These are phyloP conservation scores for Metellina segmentata DNA, from an alignment of 2,888 invertebrate species.

Conservation along the genomic window DNA sequence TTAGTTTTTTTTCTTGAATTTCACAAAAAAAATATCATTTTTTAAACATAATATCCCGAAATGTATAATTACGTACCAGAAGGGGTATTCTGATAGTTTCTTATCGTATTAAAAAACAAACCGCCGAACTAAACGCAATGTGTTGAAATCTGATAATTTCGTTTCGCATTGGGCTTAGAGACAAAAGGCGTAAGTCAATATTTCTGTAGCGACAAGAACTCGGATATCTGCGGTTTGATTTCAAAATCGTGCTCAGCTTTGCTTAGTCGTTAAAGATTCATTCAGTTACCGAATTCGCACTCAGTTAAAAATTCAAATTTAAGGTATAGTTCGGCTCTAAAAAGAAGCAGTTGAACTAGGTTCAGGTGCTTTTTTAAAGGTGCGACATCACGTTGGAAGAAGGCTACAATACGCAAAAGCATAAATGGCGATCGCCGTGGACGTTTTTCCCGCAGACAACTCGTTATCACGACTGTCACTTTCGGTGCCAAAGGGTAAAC, in stretches of 20 bases:
- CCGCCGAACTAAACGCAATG: conserved; percentile 44
- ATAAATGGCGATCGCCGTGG: too few relatives aligned
- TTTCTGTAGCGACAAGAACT: not conserved
- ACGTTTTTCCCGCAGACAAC: too few relatives aligned
- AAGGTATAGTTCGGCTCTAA: not conserved
- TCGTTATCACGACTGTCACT: too few relatives aligned
- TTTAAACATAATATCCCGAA: not conserved
- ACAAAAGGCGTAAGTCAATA: not conserved
- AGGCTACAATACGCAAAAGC: too few relatives aligned
- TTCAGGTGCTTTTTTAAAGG: too few relatives aligned
- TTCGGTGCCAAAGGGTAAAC: too few relatives aligned
- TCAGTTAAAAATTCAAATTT: not conserved
- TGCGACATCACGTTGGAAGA: too few relatives aligned
- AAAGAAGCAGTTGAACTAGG: not conserved
- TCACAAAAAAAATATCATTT: too few relatives aligned
- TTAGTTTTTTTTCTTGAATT: too few relatives aligned
- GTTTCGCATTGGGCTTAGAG: not conserved
- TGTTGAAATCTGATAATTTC: conserved; percentile 61
- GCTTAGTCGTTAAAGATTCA: too few relatives aligned
- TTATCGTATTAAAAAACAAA: conserved; percentile 50
- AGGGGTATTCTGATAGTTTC: conserved; percentile 14
- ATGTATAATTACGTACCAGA: not conserved
- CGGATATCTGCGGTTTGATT: not conserved
- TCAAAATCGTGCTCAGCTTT: not conserved
- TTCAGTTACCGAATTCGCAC: too few relatives aligned